Percentiles rank a stretch among this genome's conserved stretches.
Conservation (phyloP, 2,113 vertebrate species). For the Tychaedon coryphoeus region DNA sequence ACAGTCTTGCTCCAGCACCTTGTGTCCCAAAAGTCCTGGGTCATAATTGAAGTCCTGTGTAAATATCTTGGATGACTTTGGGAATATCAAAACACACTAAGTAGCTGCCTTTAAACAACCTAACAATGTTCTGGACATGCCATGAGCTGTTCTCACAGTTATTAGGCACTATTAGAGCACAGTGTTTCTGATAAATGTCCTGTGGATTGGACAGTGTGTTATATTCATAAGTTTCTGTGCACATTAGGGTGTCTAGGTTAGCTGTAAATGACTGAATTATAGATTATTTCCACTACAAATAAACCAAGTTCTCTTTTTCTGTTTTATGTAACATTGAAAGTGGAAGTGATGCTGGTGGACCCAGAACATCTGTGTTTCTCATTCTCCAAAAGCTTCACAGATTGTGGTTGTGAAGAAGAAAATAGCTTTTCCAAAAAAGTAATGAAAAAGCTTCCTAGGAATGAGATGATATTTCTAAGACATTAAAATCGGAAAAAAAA, state of each 20-base stretch:
- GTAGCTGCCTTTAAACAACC: not conserved
- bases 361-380: not conserved
- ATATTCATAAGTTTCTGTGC: not conserved
- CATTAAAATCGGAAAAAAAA: not conserved
- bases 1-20: not conserved
- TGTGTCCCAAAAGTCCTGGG: not conserved
- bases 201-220: not conserved
- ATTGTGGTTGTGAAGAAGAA: not conserved
- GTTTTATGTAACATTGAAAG: not conserved
- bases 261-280: not conserved
- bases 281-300: not conserved
- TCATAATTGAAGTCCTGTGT: not conserved
- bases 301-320: not conserved
- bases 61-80: not conserved
- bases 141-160: not conserved
- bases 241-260: not conserved
- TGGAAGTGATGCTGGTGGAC: not conserved
- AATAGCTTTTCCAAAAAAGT: not conserved
- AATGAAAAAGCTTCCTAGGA: not conserved
- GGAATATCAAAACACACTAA: not conserved
- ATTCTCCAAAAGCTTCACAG: not conserved
- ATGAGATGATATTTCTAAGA: not conserved
- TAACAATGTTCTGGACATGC: accelerated
- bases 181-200: not conserved
- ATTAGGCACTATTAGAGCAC: not conserved